Evolutionary conservation across 2,113 vertebrate species (phyloP).

Genomic region (Peromyscus leucopus): DNA sequence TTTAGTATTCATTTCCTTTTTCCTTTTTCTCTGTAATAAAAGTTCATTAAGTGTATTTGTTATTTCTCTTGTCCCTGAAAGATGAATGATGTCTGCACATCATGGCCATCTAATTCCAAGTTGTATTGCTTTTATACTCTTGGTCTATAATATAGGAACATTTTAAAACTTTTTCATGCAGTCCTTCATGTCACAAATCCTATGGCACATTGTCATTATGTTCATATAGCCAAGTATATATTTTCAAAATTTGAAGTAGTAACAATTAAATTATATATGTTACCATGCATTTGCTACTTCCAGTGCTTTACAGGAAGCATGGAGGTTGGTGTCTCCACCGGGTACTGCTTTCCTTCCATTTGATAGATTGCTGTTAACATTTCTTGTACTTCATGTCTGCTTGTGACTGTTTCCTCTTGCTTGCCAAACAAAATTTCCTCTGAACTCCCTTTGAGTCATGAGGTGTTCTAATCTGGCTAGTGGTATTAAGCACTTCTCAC

Average conservation of each 20-base stretch:
- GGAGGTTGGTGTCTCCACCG: not conserved
- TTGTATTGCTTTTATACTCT: not conserved
- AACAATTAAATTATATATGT: not conserved
- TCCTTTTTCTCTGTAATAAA: not conserved
- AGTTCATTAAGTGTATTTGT: not conserved
- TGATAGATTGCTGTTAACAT: not conserved
- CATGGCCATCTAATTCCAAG: not conserved
- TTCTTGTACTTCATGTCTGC: not conserved
- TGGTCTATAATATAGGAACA: not conserved
- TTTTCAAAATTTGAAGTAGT: not conserved
- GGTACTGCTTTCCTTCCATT: not conserved
- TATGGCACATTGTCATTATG: not conserved
- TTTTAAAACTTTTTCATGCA: not conserved
- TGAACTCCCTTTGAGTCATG: not conserved
- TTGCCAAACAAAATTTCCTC: not conserved
- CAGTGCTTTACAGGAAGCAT: not conserved
- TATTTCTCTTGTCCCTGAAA: not conserved
- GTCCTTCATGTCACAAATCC: not conserved
- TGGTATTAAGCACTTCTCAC: not conserved
- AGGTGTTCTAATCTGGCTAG: not conserved
- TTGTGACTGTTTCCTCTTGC: not conserved
- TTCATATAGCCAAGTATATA: not conserved
- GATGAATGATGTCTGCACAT: not conserved
- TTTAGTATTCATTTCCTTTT: not conserved
- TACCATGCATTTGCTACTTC: not conserved